phyloP scores from a whole-genome alignment of 2,113 vertebrate species.

The Prunella fulvescens region DNA sequence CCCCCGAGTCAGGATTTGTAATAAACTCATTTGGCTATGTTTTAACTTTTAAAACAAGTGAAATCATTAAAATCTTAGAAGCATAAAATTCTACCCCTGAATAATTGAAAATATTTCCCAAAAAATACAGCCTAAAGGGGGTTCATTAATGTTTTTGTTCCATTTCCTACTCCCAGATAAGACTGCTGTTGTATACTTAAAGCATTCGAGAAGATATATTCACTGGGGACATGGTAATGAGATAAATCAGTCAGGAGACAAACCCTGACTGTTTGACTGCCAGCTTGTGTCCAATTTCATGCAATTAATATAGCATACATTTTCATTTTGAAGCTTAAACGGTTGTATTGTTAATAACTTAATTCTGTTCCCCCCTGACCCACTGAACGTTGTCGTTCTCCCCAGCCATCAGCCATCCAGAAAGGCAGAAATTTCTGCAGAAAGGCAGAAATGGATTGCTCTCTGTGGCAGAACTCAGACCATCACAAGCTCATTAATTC shows the following conservation, averaged over 20 bases:
- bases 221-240: slow-evolving; percentile 41
- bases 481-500: slow-evolving; percentile 66
- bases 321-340: slow-evolving; percentile 54
- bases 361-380: slow-evolving; percentile 5
- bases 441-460: neutral
- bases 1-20: neutral
- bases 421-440: slow-evolving; percentile 2
- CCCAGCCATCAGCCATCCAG: neutral
- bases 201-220: neutral
- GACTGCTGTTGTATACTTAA: slow-evolving; percentile 6
- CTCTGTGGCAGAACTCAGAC: slow-evolving; percentile 26
- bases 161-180: slow-evolving; percentile 3
- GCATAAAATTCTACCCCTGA: neutral
- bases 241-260: slow-evolving; percentile 50
- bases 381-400: slow-evolving; percentile 10
- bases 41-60: slow-evolving; percentile 29
- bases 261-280: slow-evolving; percentile 50
- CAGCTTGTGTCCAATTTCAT: slow-evolving; percentile 55
- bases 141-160: neutral
- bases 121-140: neutral
- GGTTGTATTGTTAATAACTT: slow-evolving; percentile 44
- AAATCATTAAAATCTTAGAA: neutral
- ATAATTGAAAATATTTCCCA: neutral
- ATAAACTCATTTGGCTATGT: neutral
- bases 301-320: slow-evolving; percentile 58